A percentile compares a stretch with the other conserved stretches of the same genome.
These are phyloP conservation scores for Ophioninae sp. DNA, from an alignment of 2,888 invertebrate genomes.

Conservation along the genomic window DNA sequence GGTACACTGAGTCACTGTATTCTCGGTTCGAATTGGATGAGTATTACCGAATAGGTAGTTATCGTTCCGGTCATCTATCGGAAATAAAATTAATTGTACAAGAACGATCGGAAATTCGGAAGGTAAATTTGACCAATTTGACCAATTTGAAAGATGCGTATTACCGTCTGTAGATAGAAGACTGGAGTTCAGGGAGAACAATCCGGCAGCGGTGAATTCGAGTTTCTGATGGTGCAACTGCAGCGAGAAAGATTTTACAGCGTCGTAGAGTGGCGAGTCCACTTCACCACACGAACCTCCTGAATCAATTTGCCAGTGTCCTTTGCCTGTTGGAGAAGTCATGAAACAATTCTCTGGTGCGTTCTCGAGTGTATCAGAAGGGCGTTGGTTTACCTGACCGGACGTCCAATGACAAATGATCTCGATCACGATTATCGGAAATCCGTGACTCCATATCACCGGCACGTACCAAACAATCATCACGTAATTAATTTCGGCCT, in stretches of 20 bases:
- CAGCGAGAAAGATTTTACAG: conserved; percentile 70
- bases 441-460: conserved; percentile 47
- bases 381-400: conserved; percentile 36
- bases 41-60: conserved; percentile 69
- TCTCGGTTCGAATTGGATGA: conserved; percentile 67
- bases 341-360: background rate
- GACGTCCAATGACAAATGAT: conserved; percentile 59
- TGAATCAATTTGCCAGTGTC: conserved; percentile 56
- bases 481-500: conserved; percentile 20
- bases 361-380: background rate
- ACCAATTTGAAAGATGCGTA: background rate
- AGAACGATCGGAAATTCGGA: background rate
- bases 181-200: conserved; percentile 72
- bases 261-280: conserved; percentile 54
- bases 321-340: conserved; percentile 31
- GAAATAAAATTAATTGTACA: conserved; percentile 4
- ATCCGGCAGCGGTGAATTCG: conserved; percentile 72
- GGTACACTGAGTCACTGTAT: background rate
- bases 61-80: conserved; percentile 65
- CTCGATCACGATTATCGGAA: conserved; percentile 56
- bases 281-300: conserved; percentile 50
- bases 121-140: too few relatives aligned
- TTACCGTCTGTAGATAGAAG: conserved; percentile 31
- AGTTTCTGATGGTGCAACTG: conserved; percentile 71
- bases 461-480: conserved; percentile 42